A percentile compares a stretch with the other conserved stretches of the same genome.
These are phyloP conservation scores for Pogonomyrmex barbatus DNA, from an alignment of 1,140 invertebrate species.

Conservation along the genomic window DNA sequence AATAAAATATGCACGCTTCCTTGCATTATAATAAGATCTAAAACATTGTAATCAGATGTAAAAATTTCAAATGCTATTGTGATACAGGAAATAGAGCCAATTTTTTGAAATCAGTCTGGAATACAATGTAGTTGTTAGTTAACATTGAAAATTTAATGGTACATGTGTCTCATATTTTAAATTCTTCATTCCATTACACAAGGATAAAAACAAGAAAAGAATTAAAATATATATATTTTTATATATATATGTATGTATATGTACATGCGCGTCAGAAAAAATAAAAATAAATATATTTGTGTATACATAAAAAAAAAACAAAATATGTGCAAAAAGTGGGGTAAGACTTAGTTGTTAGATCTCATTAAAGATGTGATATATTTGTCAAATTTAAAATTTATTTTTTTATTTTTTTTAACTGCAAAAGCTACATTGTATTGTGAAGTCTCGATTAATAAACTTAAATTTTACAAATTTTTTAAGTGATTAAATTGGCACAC, in stretches of 20 bases:
- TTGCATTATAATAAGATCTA: neutral
- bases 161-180: neutral
- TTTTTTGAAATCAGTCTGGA: slow-evolving; percentile 6
- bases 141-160: neutral
- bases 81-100: neutral
- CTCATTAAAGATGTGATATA: neutral
- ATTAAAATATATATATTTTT: neutral
- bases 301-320: slow-evolving; percentile 3
- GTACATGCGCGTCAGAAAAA: neutral
- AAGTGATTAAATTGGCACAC: no score
- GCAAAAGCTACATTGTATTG: no score
- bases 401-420: no score
- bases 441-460: no score
- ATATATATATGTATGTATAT: slow-evolving; percentile 12
- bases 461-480: no score
- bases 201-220: slow-evolving; percentile 1
- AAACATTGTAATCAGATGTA: neutral
- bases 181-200: slow-evolving; percentile 16
- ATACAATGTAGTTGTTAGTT: neutral
- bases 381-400: no score
- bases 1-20: neutral
- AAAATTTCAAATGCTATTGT: neutral
- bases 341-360: slow-evolving; percentile 14
- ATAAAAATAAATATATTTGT: slow-evolving; percentile 25
- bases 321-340: neutral